Evolutionary conservation across 1,140 invertebrate genomes (phyloP), one percentile per base, ranked within the genome.

Genomic region (Holcopasites calliopsidis): DNA sequence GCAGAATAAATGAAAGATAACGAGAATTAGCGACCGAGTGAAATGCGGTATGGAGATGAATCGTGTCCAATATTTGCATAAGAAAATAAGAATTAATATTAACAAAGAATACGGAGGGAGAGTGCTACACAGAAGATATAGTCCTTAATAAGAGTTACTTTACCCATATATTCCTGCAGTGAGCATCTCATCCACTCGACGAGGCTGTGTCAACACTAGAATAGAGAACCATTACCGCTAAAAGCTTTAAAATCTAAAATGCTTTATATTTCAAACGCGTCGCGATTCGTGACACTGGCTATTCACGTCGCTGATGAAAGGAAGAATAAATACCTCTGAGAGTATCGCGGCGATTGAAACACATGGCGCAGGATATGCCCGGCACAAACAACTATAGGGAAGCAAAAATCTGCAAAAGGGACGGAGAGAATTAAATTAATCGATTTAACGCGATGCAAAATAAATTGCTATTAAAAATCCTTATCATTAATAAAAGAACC

Each of bases 201-300:
- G 6, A 33, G 50, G 49, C 44, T 72, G 23, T 47, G 57, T 72
- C 57, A 72, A 72, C 44, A 72, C 57, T 62, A 50, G 33, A 50
- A 61, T 49, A 50, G 33, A 62, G 69, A 38, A 38, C 69, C 69
- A 72, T 62, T 62, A 61, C 33, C 44, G 33, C 35, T 72, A 50
- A 72, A 72, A 72, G 69, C 57, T 38, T 71, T 16, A 57, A 71
- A 71, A n/a, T n/a, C 49, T 33, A 50, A 44, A 50, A 72, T 50
- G 58, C 69, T 72, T 72, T 62, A 72, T 71, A 47, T 61, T 49
- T 49, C 16, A 33, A 60, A 13, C 21, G 55, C 42, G 44, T n/a
- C 33, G 44, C 38, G 69, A 72, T 72, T 72, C 69, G 57, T 72
- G 57, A 60, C 33, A 72, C 50, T 71, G 69, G 23, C 61, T 71